phyloP scores from a whole-genome alignment of 2,113 vertebrate genomes.

The Psilopsiagon aymara region DNA sequence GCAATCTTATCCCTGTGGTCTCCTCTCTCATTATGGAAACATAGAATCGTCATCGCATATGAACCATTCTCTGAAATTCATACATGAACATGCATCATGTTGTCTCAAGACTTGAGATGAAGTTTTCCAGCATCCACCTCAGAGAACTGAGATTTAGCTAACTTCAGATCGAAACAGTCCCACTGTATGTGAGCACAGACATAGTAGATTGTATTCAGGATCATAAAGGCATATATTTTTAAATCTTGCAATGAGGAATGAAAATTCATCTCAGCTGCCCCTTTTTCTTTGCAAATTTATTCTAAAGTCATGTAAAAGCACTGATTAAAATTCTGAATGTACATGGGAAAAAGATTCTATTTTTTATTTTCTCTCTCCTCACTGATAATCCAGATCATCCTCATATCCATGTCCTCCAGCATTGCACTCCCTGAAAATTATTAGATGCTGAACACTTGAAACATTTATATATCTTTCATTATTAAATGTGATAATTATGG shows the following conservation, averaged over 20 bases:
- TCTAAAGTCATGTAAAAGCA: background rate
- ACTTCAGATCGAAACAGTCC: background rate
- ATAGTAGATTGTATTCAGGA: background rate
- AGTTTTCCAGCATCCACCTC: background rate
- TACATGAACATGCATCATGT: background rate
- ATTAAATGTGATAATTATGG: background rate
- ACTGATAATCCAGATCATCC: background rate
- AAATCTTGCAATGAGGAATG: background rate
- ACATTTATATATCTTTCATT: background rate
- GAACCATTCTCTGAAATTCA: background rate
- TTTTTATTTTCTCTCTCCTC: background rate
- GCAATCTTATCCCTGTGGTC: background rate
- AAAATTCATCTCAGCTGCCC: background rate
- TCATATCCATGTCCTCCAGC: background rate
- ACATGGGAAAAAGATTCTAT: background rate
- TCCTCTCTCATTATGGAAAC: background rate
- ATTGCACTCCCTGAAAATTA: background rate
- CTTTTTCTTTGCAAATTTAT: background rate
- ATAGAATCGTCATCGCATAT: background rate
- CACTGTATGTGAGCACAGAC: background rate
- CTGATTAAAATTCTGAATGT: background rate
- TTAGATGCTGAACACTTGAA: background rate
- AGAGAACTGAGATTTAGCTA: background rate
- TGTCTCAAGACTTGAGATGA: background rate
- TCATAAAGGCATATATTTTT: background rate